These are phyloP conservation scores for Drymonia ruficornis DNA, from an alignment of 2,888 invertebrate genomes.

Conservation along the genomic window DNA sequence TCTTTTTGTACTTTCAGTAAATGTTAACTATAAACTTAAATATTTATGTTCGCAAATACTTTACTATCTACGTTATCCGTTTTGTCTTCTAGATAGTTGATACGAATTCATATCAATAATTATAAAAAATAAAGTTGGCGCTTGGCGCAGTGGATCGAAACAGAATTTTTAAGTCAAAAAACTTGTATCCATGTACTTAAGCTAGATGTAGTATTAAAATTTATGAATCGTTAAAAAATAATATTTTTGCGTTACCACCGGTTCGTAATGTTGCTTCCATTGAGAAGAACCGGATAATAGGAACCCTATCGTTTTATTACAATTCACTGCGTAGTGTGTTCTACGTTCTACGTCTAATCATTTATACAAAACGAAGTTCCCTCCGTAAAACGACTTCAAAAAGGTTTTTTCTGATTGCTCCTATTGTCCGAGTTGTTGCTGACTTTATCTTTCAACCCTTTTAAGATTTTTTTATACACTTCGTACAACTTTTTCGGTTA, in stretches of 20 bases:
- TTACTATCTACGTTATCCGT: neutral
- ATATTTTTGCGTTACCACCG: too few relatives aligned
- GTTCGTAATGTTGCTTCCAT: too few relatives aligned
- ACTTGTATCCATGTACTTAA: too few relatives aligned
- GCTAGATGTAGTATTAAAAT: too few relatives aligned
- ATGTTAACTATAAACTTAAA: neutral
- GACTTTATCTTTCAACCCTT: conserved; percentile 52
- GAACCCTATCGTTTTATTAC: too few relatives aligned
- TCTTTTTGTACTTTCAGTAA: neutral
- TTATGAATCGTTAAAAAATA: too few relatives aligned
- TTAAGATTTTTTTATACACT: conserved; percentile 40
- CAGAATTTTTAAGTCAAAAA: too few relatives aligned
- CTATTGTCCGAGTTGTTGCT: conserved; percentile 48
- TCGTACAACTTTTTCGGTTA: conserved; percentile 45
- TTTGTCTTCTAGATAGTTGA: neutral
- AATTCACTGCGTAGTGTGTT: conserved; percentile 1
- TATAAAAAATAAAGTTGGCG: too few relatives aligned
- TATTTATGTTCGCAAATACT: neutral
- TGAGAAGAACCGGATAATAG: too few relatives aligned
- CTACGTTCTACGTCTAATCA: conserved; percentile 19
- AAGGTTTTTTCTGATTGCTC: conserved; percentile 46
- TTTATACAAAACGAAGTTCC: conserved; percentile 29
- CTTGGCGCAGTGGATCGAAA: too few relatives aligned
- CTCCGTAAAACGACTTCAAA: conserved; percentile 23
- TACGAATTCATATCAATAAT: neutral